Conservation (phyloP, 2,797 vertebrate genomes). For the Oreochromis grahami region DNA sequence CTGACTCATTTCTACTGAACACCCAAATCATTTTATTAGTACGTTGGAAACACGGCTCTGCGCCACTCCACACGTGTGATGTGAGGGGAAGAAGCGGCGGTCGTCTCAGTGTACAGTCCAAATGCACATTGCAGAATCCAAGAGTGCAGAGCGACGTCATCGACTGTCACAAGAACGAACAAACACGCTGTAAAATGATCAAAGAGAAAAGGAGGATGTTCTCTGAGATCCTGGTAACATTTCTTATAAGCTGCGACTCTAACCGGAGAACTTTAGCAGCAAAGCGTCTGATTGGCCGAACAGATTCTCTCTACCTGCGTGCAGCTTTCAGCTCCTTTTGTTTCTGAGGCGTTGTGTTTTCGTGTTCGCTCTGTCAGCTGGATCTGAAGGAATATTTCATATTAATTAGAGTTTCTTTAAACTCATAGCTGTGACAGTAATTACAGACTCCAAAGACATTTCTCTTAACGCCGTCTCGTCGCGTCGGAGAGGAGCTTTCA, state of each 20-base stretch:
- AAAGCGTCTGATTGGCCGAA: background rate
- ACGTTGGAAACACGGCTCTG: background rate
- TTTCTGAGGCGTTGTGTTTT: background rate
- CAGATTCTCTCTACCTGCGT: too few relatives aligned
- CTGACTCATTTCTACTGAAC: background rate
- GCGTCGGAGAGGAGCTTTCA: background rate
- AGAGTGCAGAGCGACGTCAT: accelerated
- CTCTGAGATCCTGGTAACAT: background rate
- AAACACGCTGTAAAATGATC: accelerated
- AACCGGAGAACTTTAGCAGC: background rate
- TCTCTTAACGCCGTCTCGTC: accelerated
- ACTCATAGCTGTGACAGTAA: background rate
- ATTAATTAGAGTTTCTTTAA: background rate
- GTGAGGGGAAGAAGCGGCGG: background rate
- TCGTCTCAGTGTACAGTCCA: accelerated
- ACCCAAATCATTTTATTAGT: background rate
- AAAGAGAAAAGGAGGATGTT: accelerated
- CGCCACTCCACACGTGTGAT: accelerated
- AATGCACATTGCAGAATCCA: background rate
- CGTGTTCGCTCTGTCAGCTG: background rate
- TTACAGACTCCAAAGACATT: background rate
- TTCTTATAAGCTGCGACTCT: background rate
- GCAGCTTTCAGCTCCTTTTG: background rate
- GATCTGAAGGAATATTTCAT: background rate
- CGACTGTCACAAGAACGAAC: background rate